Base-by-base conservation (phyloP, 1,140 invertebrate species). In the Grapholita molesta region DNA sequence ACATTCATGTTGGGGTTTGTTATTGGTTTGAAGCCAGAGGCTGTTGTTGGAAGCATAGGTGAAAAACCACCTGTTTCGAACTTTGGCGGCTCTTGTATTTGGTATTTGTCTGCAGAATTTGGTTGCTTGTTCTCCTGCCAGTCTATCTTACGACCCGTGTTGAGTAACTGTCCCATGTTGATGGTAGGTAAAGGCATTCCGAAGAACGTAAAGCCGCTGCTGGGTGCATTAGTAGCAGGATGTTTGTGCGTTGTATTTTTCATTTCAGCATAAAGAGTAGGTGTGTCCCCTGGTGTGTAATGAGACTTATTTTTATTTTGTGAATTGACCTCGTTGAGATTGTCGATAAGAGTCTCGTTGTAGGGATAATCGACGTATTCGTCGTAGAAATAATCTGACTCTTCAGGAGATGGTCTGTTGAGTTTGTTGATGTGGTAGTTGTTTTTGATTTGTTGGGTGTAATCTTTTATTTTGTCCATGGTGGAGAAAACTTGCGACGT, bases 351-450 rank as follows among this genome's bases (percentile, higher is more conserved):
- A 25, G 94, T 94, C 64, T 93, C 92, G 82, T 94, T 95, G 64
- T 94, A 93, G 55, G 93, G 93, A 86, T 95, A 96, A 80, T 97
- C 96, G 1, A 95, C 91, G 85, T 96, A 97, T 71, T 97, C 95
- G 78, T 96, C 96, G 79, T 97, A 96, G 75, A 96, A 95, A 76
- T 96, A 96, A 74, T 97, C 96, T 1, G 94, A 94, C 78, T 96
- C 95, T 72, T 95, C 94, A 0, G 95, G 94, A 7, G 94, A 90
- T 4, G 95, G 94, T 52, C 91, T 82, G 76, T 92, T 82, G 74
- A 83, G 69, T 88, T 91, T 91, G 70, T 89, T 90, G 3, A 71
- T 76, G 57, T 85, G 78, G 68, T 84, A 85, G 66, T 79, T 86
- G 48, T 89, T 88, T 76, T 86, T 89, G 64, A 88, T 83, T 73